Evolutionary conservation across 2,113 vertebrate genomes (phyloP), one percentile per base, ranked within the genome.

Genomic region (Saimiri boliviensis): DNA sequence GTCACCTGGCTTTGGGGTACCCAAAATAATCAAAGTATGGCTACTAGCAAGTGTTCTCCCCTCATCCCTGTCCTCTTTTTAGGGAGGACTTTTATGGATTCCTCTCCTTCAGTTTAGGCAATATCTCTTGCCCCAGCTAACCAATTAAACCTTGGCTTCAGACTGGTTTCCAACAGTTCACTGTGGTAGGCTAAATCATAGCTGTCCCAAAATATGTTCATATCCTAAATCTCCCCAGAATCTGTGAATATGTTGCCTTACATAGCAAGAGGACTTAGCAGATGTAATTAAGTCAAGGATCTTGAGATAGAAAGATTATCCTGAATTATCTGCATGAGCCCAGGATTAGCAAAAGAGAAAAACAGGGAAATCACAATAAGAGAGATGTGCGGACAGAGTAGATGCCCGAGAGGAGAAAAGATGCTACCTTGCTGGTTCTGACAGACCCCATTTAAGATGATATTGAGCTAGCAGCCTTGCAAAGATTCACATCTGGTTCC

Each of bases 41-140:
- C 27, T 40, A 19, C 14, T 32, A 21, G 5, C 32, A 9, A 63
- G 74, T 9, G 45, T 30, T 30, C 17, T 12, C 23, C 52, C 54
- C 12, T 19, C 2, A 0, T 4, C 9, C 13, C 47, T 5, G 0
- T 20, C 12, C 25, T 60, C 6, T 1, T 45, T 56, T 70, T 52
- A 19, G 12, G 42, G 47, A 17, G 6, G 0, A 7, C 13, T 10
- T 23, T 16, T 82, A 10, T 11, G 9, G 10, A 52, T 42, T 76
- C 32, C 25, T 52, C 12, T 73, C 10, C 58, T 71, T 88, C 52
- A 17, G n/a, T 32, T 74, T 89, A 70, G 83, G 58, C n/a, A n/a
- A 3, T 27, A 30, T 40, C 21, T 13, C 87, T 21, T 45, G 30
- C 17, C 49, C 60, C 2, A 40, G n/a, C 40, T 70, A 40, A 40